Base-by-base conservation (phyloP, 1,140 invertebrate species). In the Aphelenchoides fujianensis region DNA sequence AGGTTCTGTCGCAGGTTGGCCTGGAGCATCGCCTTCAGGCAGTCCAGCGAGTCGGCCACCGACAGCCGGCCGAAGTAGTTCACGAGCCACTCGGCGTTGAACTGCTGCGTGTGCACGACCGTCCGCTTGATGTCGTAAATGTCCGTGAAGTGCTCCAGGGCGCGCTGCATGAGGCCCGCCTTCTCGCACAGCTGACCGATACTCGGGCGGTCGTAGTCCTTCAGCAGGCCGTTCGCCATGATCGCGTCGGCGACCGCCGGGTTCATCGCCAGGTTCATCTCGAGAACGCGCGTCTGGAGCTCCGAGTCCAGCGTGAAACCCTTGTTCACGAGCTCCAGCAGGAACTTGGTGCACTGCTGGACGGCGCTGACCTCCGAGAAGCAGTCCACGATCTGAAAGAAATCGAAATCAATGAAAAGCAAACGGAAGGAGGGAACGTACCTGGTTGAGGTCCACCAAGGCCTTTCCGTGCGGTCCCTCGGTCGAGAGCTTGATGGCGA, bases 161-260 rank as follows among this genome's bases (percentile, higher is more conserved):
- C 88, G 61, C 95, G 89, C 85, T 98, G 95, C 54, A 97, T 84
- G 0, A 99, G 87, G 1, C 95, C 95, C 34, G 95, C 95, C 87
- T 98, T 98, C 86, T 98, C 96, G 87, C 96, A 99, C 12, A 98
- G 89, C 86, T 97, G 95, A 5, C 95, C 96, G 77, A n/a, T n/a
- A n/a, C n/a, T n/a, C n/a, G n/a, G n/a, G n/a, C n/a, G n/a, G n/a
- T n/a, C n/a, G n/a, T n/a, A 99, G 85, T 98, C 95, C 0, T 94
- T 96, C 85, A 98, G 98, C 95, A 98, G 98, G 83, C 96, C 92
- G 86, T 98, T 98, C 64, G 94, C 93, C 16, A 99, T 87, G 82
- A 99, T 99, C 35, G 96, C 96, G 88, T 99, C 96, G n/a, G 96
- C 96, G 34, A 98, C 95, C 88, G 98, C 95, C 2, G 96, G 96